These are phyloP conservation scores for Columbina picui DNA, from an alignment of 2,113 vertebrate genomes.

Conservation along the genomic window DNA sequence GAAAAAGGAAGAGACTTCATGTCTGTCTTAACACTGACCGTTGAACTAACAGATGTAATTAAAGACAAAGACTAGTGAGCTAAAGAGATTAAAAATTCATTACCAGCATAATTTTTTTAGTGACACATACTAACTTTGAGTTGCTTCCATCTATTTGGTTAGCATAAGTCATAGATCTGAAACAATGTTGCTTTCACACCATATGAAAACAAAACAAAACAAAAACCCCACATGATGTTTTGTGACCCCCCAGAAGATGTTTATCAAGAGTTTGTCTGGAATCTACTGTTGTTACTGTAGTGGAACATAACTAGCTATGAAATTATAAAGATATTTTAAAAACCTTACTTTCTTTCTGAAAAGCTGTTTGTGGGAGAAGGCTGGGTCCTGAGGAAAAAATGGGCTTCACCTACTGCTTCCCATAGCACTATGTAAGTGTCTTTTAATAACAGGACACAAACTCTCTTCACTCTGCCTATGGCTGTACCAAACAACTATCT, in stretches of 20 bases:
- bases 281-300: background rate
- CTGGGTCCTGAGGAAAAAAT: background rate
- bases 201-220: background rate
- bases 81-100: background rate
- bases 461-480: background rate
- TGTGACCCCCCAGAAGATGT: background rate
- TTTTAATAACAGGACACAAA: background rate
- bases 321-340: background rate
- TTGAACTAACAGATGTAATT: background rate
- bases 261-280: background rate
- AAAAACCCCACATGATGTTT: background rate
- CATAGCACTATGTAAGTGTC: rapidly evolving
- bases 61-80: background rate
- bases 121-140: background rate
- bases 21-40: background rate
- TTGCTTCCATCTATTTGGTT: background rate
- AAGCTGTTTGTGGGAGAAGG: background rate
- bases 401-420: background rate
- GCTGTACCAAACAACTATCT: rapidly evolving
- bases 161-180: background rate
- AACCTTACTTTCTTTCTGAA: background rate
- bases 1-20: background rate
- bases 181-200: background rate
- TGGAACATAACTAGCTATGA: background rate
- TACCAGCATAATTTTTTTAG: background rate